phyloP scores from a whole-genome alignment of 2,797 vertebrate species.

The Adrianichthys oophorus region DNA sequence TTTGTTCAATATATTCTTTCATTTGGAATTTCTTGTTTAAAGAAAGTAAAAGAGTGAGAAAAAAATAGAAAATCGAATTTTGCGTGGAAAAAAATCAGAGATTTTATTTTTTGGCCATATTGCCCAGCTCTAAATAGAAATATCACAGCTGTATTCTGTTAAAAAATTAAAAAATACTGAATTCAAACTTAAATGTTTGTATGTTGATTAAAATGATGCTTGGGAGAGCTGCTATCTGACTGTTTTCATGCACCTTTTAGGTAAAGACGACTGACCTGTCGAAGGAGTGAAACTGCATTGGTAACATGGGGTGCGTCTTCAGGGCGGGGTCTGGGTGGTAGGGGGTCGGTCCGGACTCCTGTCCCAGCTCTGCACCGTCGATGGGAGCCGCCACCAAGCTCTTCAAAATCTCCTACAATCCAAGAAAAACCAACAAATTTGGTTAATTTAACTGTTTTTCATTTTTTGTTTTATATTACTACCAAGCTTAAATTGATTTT shows the following conservation, averaged over 20 bases:
- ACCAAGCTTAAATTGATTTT: too few species aligned
- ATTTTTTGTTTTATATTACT: neutral
- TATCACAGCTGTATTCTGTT: too few species aligned
- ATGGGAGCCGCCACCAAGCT: slow-evolving; percentile 95
- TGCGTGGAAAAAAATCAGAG: too few species aligned
- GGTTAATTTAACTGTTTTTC: slow-evolving; percentile 5
- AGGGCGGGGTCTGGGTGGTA: slow-evolving; percentile 91
- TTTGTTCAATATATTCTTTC: too few species aligned
- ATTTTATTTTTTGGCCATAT: too few species aligned
- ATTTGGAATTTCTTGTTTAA: too few species aligned
- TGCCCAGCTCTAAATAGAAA: too few species aligned
- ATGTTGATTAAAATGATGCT: neutral
- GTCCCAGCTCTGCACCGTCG: slow-evolving; percentile 89
- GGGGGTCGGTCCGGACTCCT: slow-evolving; percentile 86
- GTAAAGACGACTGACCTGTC: slow-evolving; percentile 84
- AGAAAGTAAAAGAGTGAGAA: too few species aligned
- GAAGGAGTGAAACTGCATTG: slow-evolving; percentile 99
- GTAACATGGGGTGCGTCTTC: slow-evolving; percentile 94
- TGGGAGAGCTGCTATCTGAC: neutral
- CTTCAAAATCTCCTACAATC: slow-evolving; percentile 89
- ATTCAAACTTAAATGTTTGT: neutral
- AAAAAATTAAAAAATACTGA: too few species aligned
- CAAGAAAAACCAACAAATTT: neutral
- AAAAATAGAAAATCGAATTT: too few species aligned
- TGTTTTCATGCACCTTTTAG: slow-evolving; percentile 5